Evolutionary conservation across 2,113 vertebrate genomes (phyloP), one percentile per base, ranked within the genome.

Genomic region (Datnioides undecimradiatus): DNA sequence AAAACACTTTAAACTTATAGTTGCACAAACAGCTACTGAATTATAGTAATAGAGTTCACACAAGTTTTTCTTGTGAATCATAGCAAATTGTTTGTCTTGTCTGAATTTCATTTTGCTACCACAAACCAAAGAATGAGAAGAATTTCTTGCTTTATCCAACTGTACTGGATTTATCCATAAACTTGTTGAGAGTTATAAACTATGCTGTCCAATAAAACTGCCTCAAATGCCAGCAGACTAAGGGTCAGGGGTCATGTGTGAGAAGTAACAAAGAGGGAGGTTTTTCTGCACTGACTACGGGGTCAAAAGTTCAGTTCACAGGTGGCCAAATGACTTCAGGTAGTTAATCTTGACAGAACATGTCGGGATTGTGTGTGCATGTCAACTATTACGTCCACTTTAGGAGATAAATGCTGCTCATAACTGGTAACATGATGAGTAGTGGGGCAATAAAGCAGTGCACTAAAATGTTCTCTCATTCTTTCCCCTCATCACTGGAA

Each of bases 261-360:
- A 82, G 67, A 79, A 73, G 82, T 79, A 84, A 77, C 73, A 71
- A 76, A 80, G 43, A 69, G 60, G 31, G 43, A 54, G 46, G 43
- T 41, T 75, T 51, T 54, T 58, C n/a, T 62, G 23, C 46, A 8
- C 54, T 51, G 33, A 74, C 45, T 57, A 8, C 40, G 19, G 48
- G 79, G 80, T 90, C 51, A 83, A 73, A 70, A 76, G 90, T 91
- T 92, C 68, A 84, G 13, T 49, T 82, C 73, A 41, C 83, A 80
- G 78, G 89, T 85, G 86, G 79, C 8, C 31, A 69, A 23, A 43
- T 59, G 40, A 27, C 81, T 52, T 48, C 0, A 64, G 81, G 84
- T 77, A 70, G 79, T 86, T 82, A 43, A 76, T 69, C 82, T 19
- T 88, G 83, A 87, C 48, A 43, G 60, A 82, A 84, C 77, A 76